Conservation (phyloP, 2,888 invertebrate species). For the Ariolimax columbianus region DNA sequence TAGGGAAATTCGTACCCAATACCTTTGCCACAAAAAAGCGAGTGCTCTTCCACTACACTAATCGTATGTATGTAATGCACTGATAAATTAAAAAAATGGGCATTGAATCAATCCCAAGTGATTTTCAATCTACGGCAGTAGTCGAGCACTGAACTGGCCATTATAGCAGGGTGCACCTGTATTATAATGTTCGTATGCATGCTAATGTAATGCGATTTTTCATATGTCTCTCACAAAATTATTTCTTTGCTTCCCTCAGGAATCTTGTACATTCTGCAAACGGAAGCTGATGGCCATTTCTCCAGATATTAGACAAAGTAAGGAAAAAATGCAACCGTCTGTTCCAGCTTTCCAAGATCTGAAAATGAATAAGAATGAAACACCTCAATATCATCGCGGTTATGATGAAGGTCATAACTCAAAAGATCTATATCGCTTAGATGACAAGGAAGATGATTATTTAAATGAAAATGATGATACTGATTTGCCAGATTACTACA, state of each 20-base stretch:
- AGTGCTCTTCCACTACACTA: too few species aligned
- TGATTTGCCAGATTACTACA: conserved; percentile 69
- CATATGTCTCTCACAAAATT: neutral
- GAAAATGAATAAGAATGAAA: conserved; percentile 70
- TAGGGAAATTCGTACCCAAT: too few species aligned
- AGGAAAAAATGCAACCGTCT: neutral
- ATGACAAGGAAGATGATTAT: conserved; percentile 70
- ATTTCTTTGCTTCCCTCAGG: neutral
- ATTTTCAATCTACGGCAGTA: too few species aligned
- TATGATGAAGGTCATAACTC: conserved; percentile 57
- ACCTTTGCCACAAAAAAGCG: too few species aligned
- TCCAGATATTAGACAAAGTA: conserved; percentile 33
- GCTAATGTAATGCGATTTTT: too few species aligned
- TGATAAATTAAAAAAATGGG: too few species aligned
- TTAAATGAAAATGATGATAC: conserved; percentile 69
- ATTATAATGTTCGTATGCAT: too few species aligned
- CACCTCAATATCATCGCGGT: conserved; percentile 57
- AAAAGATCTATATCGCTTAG: conserved; percentile 56
- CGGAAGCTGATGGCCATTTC: conserved; percentile 64
- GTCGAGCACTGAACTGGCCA: too few species aligned
- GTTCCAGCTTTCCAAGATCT: neutral
- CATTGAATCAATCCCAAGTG: too few species aligned
- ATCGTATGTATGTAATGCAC: too few species aligned
- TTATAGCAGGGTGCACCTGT: too few species aligned
- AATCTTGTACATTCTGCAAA: conserved; percentile 64